These are phyloP conservation scores for Ciconia stormi DNA, from an alignment of 2,113 vertebrate species.

Conservation along the genomic window DNA sequence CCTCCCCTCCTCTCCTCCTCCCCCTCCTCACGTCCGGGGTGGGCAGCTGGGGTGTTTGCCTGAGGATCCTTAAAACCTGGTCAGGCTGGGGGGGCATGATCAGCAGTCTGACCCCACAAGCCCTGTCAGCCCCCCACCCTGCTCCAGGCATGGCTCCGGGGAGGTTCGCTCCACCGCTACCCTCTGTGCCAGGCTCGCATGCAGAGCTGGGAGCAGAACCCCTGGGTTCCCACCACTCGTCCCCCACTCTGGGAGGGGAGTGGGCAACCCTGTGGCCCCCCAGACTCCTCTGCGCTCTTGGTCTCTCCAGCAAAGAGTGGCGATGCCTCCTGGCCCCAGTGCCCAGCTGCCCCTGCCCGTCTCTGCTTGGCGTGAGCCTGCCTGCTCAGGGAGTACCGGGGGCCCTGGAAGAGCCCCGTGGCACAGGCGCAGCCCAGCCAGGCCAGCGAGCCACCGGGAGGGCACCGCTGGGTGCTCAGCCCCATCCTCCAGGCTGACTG, in stretches of 20 bases:
- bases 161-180: not conserved
- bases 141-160: fast-evolving
- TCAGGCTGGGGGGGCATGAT: fast-evolving
- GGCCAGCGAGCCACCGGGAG: fast-evolving
- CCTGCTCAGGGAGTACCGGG: not conserved
- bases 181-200: fast-evolving
- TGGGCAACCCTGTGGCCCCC: not conserved
- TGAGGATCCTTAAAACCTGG: not conserved
- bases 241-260: not conserved
- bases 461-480: not conserved
- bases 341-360: not conserved
- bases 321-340: fast-evolving
- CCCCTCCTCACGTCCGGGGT: not conserved
- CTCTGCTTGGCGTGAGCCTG: not conserved
- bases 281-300: fast-evolving
- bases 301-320: not conserved
- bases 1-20: conserved; percentile 26
- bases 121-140: not conserved
- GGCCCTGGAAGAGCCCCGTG: not conserved
- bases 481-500: fast-evolving
- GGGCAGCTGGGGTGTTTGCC: not conserved
- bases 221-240: not conserved
- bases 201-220: not conserved
- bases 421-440: not conserved
- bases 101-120: not conserved